Evolutionary conservation across 2,888 invertebrate species (phyloP).

Genomic region (Caenorhabditis sp.): DNA sequence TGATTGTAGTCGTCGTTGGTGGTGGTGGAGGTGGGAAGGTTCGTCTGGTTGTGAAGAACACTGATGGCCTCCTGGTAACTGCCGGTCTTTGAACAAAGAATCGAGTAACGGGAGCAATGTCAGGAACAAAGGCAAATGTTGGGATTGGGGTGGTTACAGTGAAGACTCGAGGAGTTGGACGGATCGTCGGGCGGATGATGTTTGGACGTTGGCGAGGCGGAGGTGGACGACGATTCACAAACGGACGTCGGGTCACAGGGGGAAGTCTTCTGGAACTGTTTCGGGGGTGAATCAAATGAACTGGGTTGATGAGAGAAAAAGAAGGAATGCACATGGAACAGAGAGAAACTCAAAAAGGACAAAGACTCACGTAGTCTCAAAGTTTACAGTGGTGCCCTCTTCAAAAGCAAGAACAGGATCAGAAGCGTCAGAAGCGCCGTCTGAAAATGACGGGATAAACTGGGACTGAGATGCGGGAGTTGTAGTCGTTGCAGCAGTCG

Average conservation of each 20-base stretch:
- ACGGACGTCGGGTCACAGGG: constrained; percentile 54
- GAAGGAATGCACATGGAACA: constrained; percentile 34
- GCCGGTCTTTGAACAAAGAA: constrained; percentile 57
- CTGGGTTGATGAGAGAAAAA: constrained; percentile 29
- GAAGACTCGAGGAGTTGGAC: constrained; percentile 60
- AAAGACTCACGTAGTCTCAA: constrained; percentile 59
- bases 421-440: constrained; percentile 59
- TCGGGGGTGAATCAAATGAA: constrained; percentile 26
- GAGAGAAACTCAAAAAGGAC: constrained; percentile 32
- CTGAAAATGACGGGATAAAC: constrained; percentile 64
- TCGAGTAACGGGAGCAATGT: constrained; percentile 52
- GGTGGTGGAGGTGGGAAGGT: constrained; percentile 48
- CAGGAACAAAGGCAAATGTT: constrained; percentile 52
- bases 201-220: constrained; percentile 45
- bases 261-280: constrained; percentile 56
- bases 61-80: constrained; percentile 32
- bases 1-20: constrained; percentile 48
- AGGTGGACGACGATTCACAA: constrained; percentile 51
- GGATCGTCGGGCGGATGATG: constrained; percentile 53
- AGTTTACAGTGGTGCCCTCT: constrained; percentile 45
- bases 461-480: constrained; percentile 49
- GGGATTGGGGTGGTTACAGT: constrained; percentile 58
- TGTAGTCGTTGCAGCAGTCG: constrained; percentile 55
- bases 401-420: constrained; percentile 51
- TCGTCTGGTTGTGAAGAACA: constrained; percentile 55